phyloP scores from a whole-genome alignment of 2,113 vertebrate genomes.

The Brachypodius melanocephalos region DNA sequence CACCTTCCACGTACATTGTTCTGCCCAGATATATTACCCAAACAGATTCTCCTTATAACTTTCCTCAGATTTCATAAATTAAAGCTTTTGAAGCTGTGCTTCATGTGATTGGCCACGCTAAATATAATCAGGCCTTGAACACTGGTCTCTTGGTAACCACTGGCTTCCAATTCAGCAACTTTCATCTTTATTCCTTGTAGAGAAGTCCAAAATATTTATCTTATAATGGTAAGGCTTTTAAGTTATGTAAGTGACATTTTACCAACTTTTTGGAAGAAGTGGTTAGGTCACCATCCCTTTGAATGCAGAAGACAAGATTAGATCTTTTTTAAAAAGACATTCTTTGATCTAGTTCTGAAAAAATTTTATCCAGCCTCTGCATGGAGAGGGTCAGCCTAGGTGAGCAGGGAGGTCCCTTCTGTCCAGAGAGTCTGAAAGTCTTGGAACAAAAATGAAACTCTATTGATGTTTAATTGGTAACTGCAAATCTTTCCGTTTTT shows the following conservation, averaged over 20 bases:
- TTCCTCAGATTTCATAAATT: not conserved
- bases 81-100: constrained; percentile 4
- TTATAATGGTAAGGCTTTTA: not conserved
- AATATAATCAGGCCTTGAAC: not conserved
- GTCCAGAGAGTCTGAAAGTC: not conserved
- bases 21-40: not conserved
- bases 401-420: not conserved
- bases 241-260: constrained; percentile 6
- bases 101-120: not conserved
- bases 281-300: not conserved
- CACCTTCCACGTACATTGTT: not conserved
- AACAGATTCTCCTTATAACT: not conserved
- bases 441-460: not conserved
- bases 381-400: not conserved
- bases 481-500: not conserved
- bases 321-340: not conserved
- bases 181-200: constrained; percentile 32
- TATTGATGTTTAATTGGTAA: not conserved
- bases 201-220: constrained; percentile 24
- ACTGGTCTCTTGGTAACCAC: constrained; percentile 8
- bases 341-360: constrained; percentile 17
- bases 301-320: not conserved
- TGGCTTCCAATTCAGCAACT: not conserved
- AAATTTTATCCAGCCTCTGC: not conserved
- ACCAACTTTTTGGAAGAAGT: not conserved